These are phyloP conservation scores for Andrena flavipes DNA, from an alignment of 2,888 invertebrate genomes.

Conservation along the genomic window DNA sequence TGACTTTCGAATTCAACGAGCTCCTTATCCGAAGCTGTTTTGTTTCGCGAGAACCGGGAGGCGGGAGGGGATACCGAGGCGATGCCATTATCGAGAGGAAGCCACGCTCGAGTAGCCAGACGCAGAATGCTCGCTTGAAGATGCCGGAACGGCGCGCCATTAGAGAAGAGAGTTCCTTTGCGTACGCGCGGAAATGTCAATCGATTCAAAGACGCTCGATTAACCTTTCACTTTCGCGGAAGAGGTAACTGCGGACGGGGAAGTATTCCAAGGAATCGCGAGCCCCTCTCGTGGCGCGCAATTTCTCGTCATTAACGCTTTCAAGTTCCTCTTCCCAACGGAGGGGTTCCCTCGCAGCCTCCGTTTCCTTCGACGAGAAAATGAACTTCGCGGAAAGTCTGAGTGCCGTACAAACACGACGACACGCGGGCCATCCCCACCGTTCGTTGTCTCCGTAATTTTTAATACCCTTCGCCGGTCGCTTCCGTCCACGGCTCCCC, in stretches of 20 bases:
- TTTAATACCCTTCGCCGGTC: constrained; percentile 31
- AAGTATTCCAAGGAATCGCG: neutral
- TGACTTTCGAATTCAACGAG: constrained; percentile 17
- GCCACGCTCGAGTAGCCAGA: neutral
- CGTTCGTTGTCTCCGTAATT: constrained; percentile 41
- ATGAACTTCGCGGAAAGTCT: constrained; percentile 36
- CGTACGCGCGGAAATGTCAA: neutral
- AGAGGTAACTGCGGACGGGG: neutral
- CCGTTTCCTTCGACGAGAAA: constrained; percentile 20
- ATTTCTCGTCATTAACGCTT: constrained; percentile 11
- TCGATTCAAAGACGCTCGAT: neutral
- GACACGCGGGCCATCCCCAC: neutral
- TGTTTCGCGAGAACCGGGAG: neutral
- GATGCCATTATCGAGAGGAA: neutral
- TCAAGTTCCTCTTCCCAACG: neutral
- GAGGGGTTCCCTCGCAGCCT: no score
- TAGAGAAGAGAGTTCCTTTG: neutral
- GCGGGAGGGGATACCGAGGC: neutral
- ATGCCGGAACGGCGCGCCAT: neutral
- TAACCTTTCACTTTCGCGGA: neutral
- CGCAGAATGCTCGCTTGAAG: neutral
- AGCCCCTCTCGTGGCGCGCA: neutral
- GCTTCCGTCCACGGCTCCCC: neutral
- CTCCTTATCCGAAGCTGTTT: constrained; percentile 8
- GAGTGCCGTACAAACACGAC: constrained; percentile 46